Evolutionary conservation across 2,113 vertebrate species (phyloP).

Genomic region (Crotalus horridus): DNA sequence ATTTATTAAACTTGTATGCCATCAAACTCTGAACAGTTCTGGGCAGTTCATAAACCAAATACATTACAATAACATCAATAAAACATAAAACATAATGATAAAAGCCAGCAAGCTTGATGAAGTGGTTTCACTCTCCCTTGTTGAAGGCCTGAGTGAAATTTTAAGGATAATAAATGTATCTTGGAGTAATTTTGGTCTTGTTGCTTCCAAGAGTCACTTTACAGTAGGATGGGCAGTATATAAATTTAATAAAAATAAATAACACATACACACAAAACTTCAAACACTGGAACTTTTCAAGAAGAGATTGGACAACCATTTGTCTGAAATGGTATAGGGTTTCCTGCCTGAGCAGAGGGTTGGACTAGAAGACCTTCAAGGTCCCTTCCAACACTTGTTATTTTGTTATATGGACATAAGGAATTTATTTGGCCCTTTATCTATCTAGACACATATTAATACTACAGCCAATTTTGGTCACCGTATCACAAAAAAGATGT

Average conservation of each 20-base stretch:
- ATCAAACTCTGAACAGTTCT: neutral
- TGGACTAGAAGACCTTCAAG: neutral
- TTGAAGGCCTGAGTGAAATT: neutral
- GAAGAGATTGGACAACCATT: neutral
- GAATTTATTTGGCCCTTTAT: neutral
- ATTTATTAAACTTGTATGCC: neutral
- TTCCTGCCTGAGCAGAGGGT: neutral
- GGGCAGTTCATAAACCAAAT: neutral
- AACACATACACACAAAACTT: neutral
- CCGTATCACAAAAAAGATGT: too few relatives aligned
- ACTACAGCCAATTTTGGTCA: too few relatives aligned
- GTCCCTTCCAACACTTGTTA: neutral
- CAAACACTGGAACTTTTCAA: neutral
- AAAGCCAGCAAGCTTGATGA: neutral
- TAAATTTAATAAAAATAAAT: neutral
- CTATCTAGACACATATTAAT: neutral
- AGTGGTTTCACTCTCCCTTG: neutral
- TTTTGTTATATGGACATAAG: neutral
- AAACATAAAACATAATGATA: neutral
- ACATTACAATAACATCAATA: neutral
- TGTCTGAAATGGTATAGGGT: neutral
- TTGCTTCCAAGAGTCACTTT: neutral
- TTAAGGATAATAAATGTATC: neutral
- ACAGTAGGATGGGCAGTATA: neutral
- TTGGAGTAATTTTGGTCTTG: neutral